Base-by-base conservation (phyloP, 2,888 invertebrate species). In the Temnothorax unifasciatus region DNA sequence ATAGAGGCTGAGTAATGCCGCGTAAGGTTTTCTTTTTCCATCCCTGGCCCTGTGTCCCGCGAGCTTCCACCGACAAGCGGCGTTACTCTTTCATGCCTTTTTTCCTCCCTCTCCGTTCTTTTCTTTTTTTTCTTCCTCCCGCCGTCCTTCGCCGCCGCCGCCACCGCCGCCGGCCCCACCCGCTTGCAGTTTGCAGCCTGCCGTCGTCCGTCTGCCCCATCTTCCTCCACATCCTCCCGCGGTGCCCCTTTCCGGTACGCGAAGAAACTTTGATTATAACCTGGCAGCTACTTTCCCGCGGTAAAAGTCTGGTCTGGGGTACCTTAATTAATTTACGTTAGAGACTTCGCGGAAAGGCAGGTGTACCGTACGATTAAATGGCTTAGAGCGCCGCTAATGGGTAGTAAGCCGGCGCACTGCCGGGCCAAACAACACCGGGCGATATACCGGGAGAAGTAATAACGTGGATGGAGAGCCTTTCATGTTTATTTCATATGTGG, bases 1-100 rank as follows among this genome's bases (percentile, higher is more conserved):
- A 92, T 91, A 91, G 87, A 87, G 92, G 86, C 91, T 92, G 91
- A 93, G 92, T 92, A 92, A 92, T 92, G 89, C 84, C 84, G 66
- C 66, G 82, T 21, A 66, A 82, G 68, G 47, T 71, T 59, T 86
- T 79, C 64, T 84, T 71, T 61, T 41, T 86, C 21, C 75, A 69
- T 74, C 63, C 25, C 75, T 52, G 18, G 8, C 52, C 21, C 64
- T 18, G 21, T 15, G 13, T 21, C 38, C 41, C 47, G 34, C 64
- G 38, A 34, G 79, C 29, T 54, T 6, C 44, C 11, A n/a, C 52
- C 66, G 52, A 54, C 29, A 66, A 66, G 29, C 57, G 69, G 2
- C 86, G 85, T 88, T 81, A 74, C 41, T 81, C 84, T 66, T 88
- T 84, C 66, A 29, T 57, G 29, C 81, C 41, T 44, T 29, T 68